Percentiles rank a stretch among this genome's conserved stretches.
Evolutionary conservation across 2,888 invertebrate genomes (phyloP).

Genomic region (Biston betularia): DNA sequence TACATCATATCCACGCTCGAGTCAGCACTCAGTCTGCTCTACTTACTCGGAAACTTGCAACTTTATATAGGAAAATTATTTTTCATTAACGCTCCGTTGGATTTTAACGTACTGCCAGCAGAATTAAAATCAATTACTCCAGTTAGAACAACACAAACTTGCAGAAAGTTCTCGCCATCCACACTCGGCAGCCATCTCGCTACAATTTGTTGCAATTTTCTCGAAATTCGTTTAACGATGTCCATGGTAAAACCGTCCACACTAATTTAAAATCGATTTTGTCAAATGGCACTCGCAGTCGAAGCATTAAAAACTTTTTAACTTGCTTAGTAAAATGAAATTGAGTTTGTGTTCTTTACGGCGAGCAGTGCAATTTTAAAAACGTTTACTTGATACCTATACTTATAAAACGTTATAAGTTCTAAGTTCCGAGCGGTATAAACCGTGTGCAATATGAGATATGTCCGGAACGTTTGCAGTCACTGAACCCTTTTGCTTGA

Average conservation of each 20-base stretch:
- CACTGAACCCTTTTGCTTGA: constrained; percentile 61
- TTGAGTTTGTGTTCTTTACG: constrained; percentile 14
- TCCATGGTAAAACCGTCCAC: constrained; percentile 45
- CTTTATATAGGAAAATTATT: constrained; percentile 75
- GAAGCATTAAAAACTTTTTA: constrained; percentile 21
- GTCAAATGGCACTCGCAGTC: constrained; percentile 38
- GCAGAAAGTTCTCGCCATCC: constrained; percentile 59
- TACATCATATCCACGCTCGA: constrained; percentile 36
- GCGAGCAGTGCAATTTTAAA: not conserved
- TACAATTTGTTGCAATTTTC: constrained; percentile 60
- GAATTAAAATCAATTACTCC: constrained; percentile 81
- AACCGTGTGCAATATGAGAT: constrained; percentile 32
- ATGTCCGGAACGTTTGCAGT: constrained; percentile 57
- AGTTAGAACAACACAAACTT: constrained; percentile 70
- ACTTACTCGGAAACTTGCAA: constrained; percentile 65
- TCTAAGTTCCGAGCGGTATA: constrained; percentile 4
- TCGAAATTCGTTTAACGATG: constrained; percentile 54
- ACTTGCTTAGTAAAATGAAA: constrained; percentile 13
- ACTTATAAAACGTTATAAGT: not conserved
- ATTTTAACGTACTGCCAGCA: constrained; percentile 68
- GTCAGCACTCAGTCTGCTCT: constrained; percentile 48
- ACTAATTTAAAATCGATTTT: constrained; percentile 48
- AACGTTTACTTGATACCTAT: not conserved
- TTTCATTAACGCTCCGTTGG: constrained; percentile 78
- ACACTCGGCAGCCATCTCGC: constrained; percentile 27